phyloP scores from a whole-genome alignment of 2,113 vertebrate genomes.

The Theristicus caerulescens region DNA sequence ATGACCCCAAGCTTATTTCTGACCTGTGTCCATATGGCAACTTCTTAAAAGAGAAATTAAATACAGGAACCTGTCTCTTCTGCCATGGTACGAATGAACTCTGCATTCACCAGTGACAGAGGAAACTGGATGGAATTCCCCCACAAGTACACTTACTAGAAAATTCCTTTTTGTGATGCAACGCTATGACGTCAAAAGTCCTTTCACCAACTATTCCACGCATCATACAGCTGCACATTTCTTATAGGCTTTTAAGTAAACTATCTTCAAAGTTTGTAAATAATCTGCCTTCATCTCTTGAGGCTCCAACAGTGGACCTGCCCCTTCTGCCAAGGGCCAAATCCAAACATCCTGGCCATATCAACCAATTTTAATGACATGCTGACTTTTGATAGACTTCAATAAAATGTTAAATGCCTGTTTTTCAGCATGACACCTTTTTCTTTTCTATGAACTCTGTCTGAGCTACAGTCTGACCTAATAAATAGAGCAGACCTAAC shows the following conservation, averaged over 20 bases:
- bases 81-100: background rate
- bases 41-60: background rate
- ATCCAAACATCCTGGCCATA: background rate
- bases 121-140: background rate
- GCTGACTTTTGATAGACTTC: background rate
- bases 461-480: background rate
- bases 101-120: background rate
- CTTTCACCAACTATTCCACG: background rate
- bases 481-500: background rate
- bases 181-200: background rate
- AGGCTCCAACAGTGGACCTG: background rate
- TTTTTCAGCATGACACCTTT: background rate
- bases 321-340: background rate
- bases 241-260: background rate
- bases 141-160: background rate
- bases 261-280: background rate
- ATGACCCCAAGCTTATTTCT: background rate
- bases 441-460: background rate
- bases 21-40: background rate
- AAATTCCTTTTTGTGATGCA: background rate
- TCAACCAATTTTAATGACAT: background rate
- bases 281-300: background rate
- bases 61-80: background rate
- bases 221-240: background rate
- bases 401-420: background rate